Evolutionary conservation across 2,888 invertebrate genomes (phyloP).

Genomic region (Byasa hedistus): DNA sequence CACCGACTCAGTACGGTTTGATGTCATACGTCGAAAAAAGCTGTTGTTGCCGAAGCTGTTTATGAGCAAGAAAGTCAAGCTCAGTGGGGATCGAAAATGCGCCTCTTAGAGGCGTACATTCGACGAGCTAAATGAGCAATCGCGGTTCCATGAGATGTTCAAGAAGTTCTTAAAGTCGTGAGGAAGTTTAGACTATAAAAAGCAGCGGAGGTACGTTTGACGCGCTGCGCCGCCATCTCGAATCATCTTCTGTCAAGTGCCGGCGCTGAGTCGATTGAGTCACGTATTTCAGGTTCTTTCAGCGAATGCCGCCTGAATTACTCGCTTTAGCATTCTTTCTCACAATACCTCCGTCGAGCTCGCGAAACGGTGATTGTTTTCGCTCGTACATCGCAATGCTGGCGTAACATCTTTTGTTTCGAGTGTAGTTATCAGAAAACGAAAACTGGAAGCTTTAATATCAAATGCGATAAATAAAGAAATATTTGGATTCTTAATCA

Average conservation of each 20-base stretch:
- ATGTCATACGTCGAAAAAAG: too few species aligned
- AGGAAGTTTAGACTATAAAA: slow-evolving; percentile 15
- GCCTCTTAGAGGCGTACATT: too few species aligned
- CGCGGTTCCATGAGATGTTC: not conserved
- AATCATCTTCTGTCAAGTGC: slow-evolving; percentile 60
- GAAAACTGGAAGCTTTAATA: not conserved
- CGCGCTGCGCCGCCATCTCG: slow-evolving; percentile 58
- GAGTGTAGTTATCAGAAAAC: not conserved
- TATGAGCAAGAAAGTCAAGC: too few species aligned
- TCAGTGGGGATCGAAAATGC: too few species aligned
- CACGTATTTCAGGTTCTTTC: slow-evolving; percentile 64
- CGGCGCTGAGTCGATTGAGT: slow-evolving; percentile 60
- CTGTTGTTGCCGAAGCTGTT: too few species aligned
- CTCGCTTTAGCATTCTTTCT: slow-evolving; percentile 44
- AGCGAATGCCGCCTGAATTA: slow-evolving; percentile 50
- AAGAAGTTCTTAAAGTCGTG: slow-evolving; percentile 9
- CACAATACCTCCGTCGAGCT: slow-evolving; percentile 36
- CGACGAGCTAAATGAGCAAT: too few species aligned
- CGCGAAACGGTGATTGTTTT: slow-evolving; percentile 15
- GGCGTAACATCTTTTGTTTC: slow-evolving; percentile 2
- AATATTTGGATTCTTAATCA: too few species aligned
- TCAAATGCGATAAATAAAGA: too few species aligned
- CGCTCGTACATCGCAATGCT: slow-evolving; percentile 3
- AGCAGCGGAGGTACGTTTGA: slow-evolving; percentile 50
- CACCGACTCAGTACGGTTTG: too few species aligned